These are phyloP conservation scores for Anticlea derivata DNA, from an alignment of 2,888 invertebrate species.

Conservation along the genomic window DNA sequence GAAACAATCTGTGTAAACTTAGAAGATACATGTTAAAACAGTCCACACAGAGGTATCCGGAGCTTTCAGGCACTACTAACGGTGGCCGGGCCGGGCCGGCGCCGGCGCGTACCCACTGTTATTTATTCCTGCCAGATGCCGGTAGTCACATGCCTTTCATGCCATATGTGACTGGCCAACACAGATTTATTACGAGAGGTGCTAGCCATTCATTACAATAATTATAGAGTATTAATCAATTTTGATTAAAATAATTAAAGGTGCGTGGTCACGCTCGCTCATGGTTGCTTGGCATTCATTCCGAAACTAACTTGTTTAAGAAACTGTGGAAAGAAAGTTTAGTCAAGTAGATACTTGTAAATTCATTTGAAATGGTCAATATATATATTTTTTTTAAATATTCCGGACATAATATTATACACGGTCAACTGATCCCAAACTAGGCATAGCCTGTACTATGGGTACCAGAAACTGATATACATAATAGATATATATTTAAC, in stretches of 20 bases:
- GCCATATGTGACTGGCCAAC: not conserved
- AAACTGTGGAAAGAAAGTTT: not conserved
- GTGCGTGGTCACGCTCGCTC: conserved; percentile 11
- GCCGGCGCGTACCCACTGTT: not conserved
- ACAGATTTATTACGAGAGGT: conserved; percentile 11
- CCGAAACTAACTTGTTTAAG: not conserved
- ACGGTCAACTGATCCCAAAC: too few species aligned
- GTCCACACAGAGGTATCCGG: not conserved
- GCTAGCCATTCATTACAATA: conserved; percentile 12
- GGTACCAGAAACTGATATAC: too few species aligned
- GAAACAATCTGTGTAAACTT: too few species aligned
- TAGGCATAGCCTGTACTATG: too few species aligned
- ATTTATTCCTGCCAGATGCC: not conserved
- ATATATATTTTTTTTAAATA: too few species aligned
- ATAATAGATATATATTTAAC: too few species aligned
- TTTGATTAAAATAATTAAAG: conserved; percentile 21
- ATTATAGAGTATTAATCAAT: conserved; percentile 21
- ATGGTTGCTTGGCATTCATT: not conserved
- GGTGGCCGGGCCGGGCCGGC: not conserved
- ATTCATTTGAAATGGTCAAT: too few species aligned
- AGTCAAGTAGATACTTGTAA: too few species aligned
- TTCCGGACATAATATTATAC: too few species aligned
- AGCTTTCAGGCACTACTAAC: conserved; percentile 2
- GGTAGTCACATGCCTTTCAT: not conserved
- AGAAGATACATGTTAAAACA: too few species aligned